phyloP scores from a whole-genome alignment of 1,140 invertebrate genomes.

The Caerostris darwini region DNA sequence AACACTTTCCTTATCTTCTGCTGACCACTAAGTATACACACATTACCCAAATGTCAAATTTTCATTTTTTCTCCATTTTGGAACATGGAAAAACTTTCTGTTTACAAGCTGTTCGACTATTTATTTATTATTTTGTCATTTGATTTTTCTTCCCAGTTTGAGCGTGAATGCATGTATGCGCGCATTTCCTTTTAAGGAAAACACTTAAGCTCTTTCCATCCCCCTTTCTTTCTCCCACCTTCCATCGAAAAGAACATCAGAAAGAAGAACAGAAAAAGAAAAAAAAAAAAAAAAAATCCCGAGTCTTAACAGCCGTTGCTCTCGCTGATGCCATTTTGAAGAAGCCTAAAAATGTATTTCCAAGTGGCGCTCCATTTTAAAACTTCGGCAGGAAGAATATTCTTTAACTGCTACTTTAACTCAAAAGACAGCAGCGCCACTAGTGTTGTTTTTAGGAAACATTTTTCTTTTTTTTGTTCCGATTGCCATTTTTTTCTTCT shows the following conservation, averaged over 20 bases:
- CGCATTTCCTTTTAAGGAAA: constrained; percentile 73
- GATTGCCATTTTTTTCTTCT: neutral
- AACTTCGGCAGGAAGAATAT: constrained; percentile 72
- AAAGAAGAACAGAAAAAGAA: constrained; percentile 16
- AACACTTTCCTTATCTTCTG: neutral
- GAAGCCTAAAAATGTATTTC: constrained; percentile 77
- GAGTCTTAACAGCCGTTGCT: constrained; percentile 72
- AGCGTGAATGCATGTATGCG: constrained; percentile 59
- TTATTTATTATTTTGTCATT: constrained; percentile 63
- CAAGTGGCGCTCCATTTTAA: constrained; percentile 74
- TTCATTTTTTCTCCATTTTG: neutral
- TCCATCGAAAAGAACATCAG: neutral
- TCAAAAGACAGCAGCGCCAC: constrained; percentile 70
- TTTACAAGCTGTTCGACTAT: constrained; percentile 58
- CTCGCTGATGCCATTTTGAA: constrained; percentile 75
- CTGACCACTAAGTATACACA: neutral
- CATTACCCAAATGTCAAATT: constrained; percentile 12
- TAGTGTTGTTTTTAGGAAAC: constrained; percentile 50
- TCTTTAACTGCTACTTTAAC: constrained; percentile 77
- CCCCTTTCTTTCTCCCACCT: neutral
- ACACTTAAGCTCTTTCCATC: constrained; percentile 69
- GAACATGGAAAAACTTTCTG: constrained; percentile 30
- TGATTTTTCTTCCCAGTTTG: constrained; percentile 29
- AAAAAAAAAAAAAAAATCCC: neutral
- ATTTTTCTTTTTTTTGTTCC: constrained; percentile 50